phyloP scores from a whole-genome alignment of 1,140 invertebrate genomes.

The Heterodera schachtii region DNA sequence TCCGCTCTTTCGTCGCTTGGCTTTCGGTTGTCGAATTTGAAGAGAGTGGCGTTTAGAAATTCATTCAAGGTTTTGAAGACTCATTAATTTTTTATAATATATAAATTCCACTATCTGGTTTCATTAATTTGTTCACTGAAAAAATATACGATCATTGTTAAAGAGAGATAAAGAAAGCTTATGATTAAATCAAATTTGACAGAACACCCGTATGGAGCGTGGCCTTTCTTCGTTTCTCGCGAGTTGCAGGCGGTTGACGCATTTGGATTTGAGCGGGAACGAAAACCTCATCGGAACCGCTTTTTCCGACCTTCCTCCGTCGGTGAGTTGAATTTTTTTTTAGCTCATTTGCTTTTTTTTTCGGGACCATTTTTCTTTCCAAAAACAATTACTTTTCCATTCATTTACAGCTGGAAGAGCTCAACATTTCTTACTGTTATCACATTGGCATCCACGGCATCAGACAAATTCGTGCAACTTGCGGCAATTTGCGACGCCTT shows the following conservation, averaged over 20 bases:
- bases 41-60: constrained; percentile 15
- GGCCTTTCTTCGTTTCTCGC: constrained; percentile 14
- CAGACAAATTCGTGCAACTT: constrained; percentile 22
- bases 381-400: neutral
- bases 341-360: neutral
- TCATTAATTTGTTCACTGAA: too few species aligned
- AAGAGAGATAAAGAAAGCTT: too few species aligned
- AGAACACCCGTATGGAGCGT: constrained; percentile 26
- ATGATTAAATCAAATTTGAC: too few species aligned
- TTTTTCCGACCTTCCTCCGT: constrained; percentile 10
- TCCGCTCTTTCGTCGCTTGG: constrained; percentile 21
- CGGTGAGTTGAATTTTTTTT: constrained; percentile 4
- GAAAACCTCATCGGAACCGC: constrained; percentile 12
- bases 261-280: constrained; percentile 16
- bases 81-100: neutral
- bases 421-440: constrained; percentile 14
- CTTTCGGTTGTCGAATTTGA: constrained; percentile 9
- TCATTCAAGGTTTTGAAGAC: constrained; percentile 21
- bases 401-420: neutral
- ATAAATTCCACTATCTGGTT: too few species aligned
- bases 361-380: neutral
- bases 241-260: constrained; percentile 9
- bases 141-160: too few species aligned
- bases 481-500: constrained; percentile 14
- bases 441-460: neutral